Percentiles rank a stretch among this genome's conserved stretches.
phyloP scores from a whole-genome alignment of 1,140 invertebrate species.

The Anastrepha obliqua region DNA sequence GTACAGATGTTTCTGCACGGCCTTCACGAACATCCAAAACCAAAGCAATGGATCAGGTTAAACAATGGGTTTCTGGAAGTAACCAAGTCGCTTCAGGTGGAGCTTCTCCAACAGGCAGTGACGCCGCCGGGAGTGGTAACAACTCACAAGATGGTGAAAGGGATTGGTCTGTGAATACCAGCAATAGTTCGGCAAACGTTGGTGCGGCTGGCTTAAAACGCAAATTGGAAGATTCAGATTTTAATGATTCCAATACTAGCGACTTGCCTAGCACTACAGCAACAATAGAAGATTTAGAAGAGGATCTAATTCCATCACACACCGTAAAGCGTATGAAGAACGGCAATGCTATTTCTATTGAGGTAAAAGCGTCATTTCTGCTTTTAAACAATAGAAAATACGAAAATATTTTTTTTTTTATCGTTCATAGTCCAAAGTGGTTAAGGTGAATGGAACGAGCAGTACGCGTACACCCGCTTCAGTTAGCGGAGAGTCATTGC shows the following conservation, averaged over 20 bases:
- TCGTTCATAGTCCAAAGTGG: conserved; percentile 55
- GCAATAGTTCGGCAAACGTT: conserved; percentile 29
- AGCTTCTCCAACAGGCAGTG: conserved; percentile 63
- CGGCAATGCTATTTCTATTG: conserved; percentile 69
- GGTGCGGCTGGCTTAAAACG: conserved; percentile 62
- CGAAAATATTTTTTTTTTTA: conserved; percentile 8
- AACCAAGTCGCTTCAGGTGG: conserved; percentile 63
- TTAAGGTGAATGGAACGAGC: conserved; percentile 59
- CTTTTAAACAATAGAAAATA: neutral
- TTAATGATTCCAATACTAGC: conserved; percentile 73
- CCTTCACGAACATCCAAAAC: conserved; percentile 86
- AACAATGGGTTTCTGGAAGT: conserved; percentile 79
- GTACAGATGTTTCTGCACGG: conserved; percentile 75
- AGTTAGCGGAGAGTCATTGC: conserved; percentile 29
- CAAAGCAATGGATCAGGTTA: conserved; percentile 88
- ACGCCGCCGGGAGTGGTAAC: conserved; percentile 58
- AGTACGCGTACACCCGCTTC: neutral
- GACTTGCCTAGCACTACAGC: conserved; percentile 58
- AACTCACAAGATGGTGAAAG: conserved; percentile 61
- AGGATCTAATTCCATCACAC: conserved; percentile 69
- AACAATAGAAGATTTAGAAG: conserved; percentile 68
- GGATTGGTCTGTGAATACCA: conserved; percentile 62
- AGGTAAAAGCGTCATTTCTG: conserved; percentile 61
- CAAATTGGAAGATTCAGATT: conserved; percentile 70
- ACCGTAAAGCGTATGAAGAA: conserved; percentile 72